Evolutionary conservation across 2,888 invertebrate species (phyloP), one percentile per base, ranked within the genome.

Genomic region (Patella ulyssiponensis): DNA sequence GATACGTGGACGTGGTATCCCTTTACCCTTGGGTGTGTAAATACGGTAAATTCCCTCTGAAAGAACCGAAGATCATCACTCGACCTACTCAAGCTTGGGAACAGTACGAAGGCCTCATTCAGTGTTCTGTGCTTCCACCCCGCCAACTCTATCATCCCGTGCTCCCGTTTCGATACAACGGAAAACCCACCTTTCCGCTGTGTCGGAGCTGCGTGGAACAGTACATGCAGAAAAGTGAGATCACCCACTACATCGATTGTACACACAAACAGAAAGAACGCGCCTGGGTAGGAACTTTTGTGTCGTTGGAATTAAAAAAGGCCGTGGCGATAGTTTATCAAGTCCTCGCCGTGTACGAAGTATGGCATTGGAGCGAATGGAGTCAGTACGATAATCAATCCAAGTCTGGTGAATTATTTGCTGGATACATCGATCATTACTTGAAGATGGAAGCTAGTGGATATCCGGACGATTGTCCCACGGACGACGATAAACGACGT

Each of bases 351-450:
- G n/a, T 58, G 5, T 58, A 58, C 58, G 58, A 58, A 58, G 58
- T 58, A 1, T 58, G 58, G 58, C 58, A 58, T 14, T 58, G 58
- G 58, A 58, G n/a, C n/a, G 17, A 58, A 58, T 58, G 58, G 58
- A 58, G 58, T 14, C 58, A 58, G 58, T 58, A 58, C n/a, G 58
- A 58, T 15, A 15, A 15, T n/a, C 17, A 58, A 58, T n/a, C 58
- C 58, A 58, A 58, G 58, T n/a, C 58, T 9, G 58, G 58, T 58
- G 58, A 14, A 58, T 58, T 58, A 58, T 58, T 58, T 14, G n/a
- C 58, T 58, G 58, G n/a, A 5, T 58, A 58, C n/a, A 58, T 58
- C 58, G n/a, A 58, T 14, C 58, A n/a, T 58, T 58, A 58, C 58
- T 14, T 58, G 15, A 58, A 58, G 15, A 58, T 58, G 58, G 58